Conservation (phyloP, 2,113 vertebrate species). For the Formicarius rufipectus region DNA sequence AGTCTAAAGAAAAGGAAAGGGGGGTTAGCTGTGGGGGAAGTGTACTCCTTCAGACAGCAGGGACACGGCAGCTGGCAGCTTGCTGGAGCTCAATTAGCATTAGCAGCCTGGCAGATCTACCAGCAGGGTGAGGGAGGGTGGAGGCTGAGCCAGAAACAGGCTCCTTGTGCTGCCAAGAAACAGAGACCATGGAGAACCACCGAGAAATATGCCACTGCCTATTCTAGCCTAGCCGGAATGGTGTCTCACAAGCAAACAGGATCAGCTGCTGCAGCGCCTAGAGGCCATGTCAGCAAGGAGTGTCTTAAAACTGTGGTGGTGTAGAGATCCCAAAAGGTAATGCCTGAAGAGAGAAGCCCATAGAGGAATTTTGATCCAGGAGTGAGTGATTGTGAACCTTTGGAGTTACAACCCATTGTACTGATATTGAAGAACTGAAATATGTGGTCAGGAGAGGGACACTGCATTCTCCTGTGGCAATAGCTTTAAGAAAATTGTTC, state of each 20-base stretch:
- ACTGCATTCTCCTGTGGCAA: not conserved
- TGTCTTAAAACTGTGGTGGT: not conserved
- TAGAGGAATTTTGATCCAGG: not conserved
- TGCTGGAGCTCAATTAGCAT: not conserved
- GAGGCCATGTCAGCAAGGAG: not conserved
- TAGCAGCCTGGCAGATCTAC: not conserved
- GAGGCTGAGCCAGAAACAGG: not conserved
- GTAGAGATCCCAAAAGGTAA: not conserved
- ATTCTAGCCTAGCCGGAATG: not conserved
- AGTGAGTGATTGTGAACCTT: not conserved
- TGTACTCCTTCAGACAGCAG: rapidly evolving
- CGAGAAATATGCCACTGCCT: not conserved
- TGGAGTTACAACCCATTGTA: not conserved
- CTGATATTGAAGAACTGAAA: not conserved
- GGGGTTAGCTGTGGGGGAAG: not conserved
- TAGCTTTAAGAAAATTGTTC: not conserved
- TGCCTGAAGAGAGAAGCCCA: not conserved
- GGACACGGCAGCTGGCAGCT: not conserved
- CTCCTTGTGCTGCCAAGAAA: not conserved
- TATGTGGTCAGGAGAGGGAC: rapidly evolving
- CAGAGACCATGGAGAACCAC: not conserved
- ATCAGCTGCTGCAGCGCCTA: not conserved
- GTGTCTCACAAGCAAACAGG: not conserved
- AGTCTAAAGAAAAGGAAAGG: not conserved
- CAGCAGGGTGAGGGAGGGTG: not conserved